Percentiles rank a stretch among this genome's conserved stretches.
Conservation (phyloP, 1,140 invertebrate genomes). For the Druon quercuslanigerum region DNA sequence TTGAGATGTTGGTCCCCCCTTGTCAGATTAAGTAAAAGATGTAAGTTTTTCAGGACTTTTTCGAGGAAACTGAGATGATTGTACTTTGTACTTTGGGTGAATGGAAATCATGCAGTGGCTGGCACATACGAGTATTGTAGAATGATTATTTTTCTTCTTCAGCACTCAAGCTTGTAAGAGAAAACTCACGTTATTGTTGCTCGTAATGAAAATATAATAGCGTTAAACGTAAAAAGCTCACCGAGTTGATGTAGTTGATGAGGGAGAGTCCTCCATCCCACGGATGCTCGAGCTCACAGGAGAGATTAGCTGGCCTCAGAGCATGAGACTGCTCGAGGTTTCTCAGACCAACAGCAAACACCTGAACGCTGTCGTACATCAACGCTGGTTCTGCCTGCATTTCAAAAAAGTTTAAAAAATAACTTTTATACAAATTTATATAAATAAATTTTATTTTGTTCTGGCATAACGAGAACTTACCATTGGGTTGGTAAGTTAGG, state of each 20-base stretch:
- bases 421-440: no score
- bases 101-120: neutral
- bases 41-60: no score
- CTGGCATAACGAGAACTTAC: neutral
- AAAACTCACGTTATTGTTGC: constrained; percentile 4
- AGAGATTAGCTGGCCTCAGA: constrained; percentile 81
- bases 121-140: no score
- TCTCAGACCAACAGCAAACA: constrained; percentile 84
- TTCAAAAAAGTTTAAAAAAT: constrained; percentile 54
- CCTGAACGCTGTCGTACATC: constrained; percentile 87
- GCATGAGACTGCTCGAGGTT: constrained; percentile 81
- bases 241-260: constrained; percentile 87
- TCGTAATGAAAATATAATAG: constrained; percentile 12
- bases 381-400: constrained; percentile 85
- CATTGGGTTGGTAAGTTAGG: no score
- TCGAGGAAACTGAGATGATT: neutral
- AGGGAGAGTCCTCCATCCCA: constrained; percentile 88
- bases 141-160: constrained; percentile 9
- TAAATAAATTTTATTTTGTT: neutral
- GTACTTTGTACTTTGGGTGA: neutral
- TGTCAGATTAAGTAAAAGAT: no score
- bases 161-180: neutral
- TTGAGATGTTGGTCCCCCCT: no score
- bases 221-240: constrained; percentile 69
- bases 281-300: constrained; percentile 83